Evolutionary conservation across 2,113 vertebrate genomes (phyloP), one percentile per base, ranked within the genome.

Genomic region (Capreolus pygargus): DNA sequence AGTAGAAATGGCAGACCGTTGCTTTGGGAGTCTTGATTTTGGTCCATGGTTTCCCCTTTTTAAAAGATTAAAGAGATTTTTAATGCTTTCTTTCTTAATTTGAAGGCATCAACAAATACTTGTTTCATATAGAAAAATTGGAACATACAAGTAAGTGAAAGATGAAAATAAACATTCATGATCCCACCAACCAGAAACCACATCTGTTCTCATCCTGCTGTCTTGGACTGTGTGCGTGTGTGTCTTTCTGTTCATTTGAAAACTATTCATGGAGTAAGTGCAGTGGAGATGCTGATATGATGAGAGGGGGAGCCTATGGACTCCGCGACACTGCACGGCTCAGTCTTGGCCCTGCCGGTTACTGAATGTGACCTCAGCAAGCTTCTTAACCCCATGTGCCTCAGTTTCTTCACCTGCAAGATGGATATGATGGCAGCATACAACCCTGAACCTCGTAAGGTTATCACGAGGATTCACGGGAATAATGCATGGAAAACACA

Each of bases 81-180:
- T 28, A 28, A 47, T 12, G 6, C 83, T 94, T 97, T 47, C 54
- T 91, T 33, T 94, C 54, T 83, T 54, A 45, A 86, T 84, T 79
- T 84, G 82, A 95, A 89, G 28, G 67, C 79, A 90, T 70, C 91
- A 87, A 81, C 52, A 79, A 92, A 84, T 55, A 85, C 33, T 90
- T 81, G 87, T 83, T 86, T 79, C 19, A 25, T 27, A 67, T 16
- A 90, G 93, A 90, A 86, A 94, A 95, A 43, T 0, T 55, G 81
- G 81, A 82, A 58, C 23, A 23, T 17, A 55, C 3, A n/a, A 86
- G 47, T 36, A 45, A 95, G 74, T 61, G 82, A 64, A 86, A 89
- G 76, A 88, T 78, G 92, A 78, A 93, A 96, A 81, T 70, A 82
- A 86, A 64, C 54, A 43, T 25, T 23, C 6, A 21, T 15, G 47